Percentiles rank a stretch among this genome's conserved stretches.
These are phyloP conservation scores for Heteractis magnifica DNA, from an alignment of 92 coral and sea anemone species.

Conservation along the genomic window DNA sequence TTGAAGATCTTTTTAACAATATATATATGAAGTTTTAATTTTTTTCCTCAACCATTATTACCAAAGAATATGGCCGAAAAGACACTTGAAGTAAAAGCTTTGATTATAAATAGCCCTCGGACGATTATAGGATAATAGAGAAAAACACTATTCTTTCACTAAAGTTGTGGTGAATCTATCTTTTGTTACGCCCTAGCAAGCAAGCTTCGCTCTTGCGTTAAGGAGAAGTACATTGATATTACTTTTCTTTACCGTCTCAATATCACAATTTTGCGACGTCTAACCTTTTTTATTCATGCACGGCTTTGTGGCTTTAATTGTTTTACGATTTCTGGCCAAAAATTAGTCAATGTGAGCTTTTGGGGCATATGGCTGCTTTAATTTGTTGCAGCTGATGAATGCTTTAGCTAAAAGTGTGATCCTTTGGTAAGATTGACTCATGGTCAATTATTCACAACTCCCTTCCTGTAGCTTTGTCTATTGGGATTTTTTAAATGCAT, in stretches of 20 bases:
- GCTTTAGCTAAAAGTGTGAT: background rate
- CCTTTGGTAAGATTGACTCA: background rate
- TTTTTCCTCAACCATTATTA: background rate
- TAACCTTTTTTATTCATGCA: background rate
- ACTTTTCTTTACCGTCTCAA: background rate
- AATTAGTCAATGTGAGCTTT: background rate
- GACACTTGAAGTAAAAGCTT: constrained; percentile 13
- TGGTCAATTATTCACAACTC: background rate
- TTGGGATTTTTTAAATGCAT: background rate
- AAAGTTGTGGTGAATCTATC: constrained; percentile 5
- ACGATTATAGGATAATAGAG: constrained; percentile 15
- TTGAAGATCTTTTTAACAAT: background rate
- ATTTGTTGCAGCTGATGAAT: background rate
- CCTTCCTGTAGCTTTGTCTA: constrained; percentile 11
- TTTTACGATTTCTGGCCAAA: background rate
- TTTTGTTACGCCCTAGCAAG: constrained; percentile 28
- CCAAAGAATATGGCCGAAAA: background rate
- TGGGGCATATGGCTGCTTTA: background rate
- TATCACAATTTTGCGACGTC: background rate
- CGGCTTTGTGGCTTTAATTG: background rate
- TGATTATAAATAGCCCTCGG: background rate
- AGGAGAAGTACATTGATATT: background rate
- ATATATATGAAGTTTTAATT: background rate
- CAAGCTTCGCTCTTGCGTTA: background rate
- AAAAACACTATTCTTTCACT: background rate